These are phyloP conservation scores for Acanthisitta chloris DNA, from an alignment of 2,113 vertebrate species.

Conservation along the genomic window DNA sequence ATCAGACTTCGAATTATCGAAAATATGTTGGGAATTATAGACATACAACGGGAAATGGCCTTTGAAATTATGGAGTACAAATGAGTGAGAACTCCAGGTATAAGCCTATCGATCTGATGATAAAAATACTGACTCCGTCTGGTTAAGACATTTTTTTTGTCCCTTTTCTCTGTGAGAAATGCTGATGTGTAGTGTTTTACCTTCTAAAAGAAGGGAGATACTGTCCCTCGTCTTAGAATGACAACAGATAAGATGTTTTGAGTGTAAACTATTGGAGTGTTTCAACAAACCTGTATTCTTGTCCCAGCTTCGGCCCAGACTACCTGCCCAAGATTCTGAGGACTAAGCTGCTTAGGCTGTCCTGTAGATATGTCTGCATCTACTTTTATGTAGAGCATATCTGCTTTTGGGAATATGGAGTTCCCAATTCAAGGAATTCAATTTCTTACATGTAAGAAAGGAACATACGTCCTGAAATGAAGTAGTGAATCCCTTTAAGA, in stretches of 20 bases:
- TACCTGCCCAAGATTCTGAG: neutral
- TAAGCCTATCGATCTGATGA: neutral
- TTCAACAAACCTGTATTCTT: neutral
- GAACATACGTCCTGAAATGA: neutral
- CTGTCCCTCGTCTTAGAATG: neutral
- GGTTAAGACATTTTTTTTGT: neutral
- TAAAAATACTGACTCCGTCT: neutral
- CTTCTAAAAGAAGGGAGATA: neutral
- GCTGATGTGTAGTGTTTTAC: neutral
- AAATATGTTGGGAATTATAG: neutral
- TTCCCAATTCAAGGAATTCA: too few species aligned
- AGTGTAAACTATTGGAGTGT: neutral
- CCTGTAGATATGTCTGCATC: neutral
- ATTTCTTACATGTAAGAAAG: neutral
- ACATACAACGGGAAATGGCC: neutral
- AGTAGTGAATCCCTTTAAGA: neutral
- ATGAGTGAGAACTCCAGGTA: neutral
- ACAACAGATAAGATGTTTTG: neutral
- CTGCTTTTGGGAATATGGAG: neutral
- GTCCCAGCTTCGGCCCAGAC: neutral
- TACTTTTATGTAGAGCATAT: neutral
- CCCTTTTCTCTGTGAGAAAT: neutral
- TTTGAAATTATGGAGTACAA: neutral
- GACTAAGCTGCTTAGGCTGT: neutral
- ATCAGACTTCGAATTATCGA: neutral